phyloP scores from a whole-genome alignment of 2,113 vertebrate genomes.

The Pituophis catenifer region DNA sequence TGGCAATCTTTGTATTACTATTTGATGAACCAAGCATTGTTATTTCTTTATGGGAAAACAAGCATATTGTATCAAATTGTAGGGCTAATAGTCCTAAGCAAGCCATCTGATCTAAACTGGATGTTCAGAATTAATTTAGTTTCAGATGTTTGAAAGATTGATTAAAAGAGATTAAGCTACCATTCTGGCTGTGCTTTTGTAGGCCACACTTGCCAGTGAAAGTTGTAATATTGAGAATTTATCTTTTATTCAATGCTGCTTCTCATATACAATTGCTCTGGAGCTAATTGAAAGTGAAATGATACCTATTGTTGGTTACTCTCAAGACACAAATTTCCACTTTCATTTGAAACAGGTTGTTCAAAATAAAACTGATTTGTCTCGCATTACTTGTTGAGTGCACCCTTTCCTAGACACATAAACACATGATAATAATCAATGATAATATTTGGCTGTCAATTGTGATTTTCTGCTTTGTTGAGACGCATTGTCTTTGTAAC shows the following conservation, averaged over 20 bases:
- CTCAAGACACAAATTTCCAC: constrained; percentile 21
- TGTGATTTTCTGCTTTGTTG: not conserved
- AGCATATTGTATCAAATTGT: constrained; percentile 6
- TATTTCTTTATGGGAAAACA: not conserved
- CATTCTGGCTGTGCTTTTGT: constrained; percentile 2
- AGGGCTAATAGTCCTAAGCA: constrained; percentile 23
- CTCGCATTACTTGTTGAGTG: not conserved
- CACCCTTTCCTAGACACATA: not conserved
- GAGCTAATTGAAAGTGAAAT: constrained; percentile 28
- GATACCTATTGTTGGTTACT: constrained; percentile 19
- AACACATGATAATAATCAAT: not conserved
- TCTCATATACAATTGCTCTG: not conserved
- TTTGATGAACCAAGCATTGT: constrained; percentile 22
- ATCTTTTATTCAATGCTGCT: constrained; percentile 11
- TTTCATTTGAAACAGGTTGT: not conserved
- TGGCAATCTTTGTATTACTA: not conserved
- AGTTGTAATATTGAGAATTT: constrained; percentile 24
- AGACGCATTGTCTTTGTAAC: not conserved
- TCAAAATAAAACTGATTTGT: not conserved
- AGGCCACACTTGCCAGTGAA: constrained; percentile 6
- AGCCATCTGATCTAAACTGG: constrained; percentile 12
- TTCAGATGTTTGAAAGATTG: constrained; percentile 21
- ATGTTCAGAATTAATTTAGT: constrained; percentile 17
- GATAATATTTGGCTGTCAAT: not conserved
- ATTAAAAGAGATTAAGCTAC: constrained; percentile 33